Conservation (phyloP, 2,797 vertebrate genomes). For the Chiroxiphia lanceolata region DNA sequence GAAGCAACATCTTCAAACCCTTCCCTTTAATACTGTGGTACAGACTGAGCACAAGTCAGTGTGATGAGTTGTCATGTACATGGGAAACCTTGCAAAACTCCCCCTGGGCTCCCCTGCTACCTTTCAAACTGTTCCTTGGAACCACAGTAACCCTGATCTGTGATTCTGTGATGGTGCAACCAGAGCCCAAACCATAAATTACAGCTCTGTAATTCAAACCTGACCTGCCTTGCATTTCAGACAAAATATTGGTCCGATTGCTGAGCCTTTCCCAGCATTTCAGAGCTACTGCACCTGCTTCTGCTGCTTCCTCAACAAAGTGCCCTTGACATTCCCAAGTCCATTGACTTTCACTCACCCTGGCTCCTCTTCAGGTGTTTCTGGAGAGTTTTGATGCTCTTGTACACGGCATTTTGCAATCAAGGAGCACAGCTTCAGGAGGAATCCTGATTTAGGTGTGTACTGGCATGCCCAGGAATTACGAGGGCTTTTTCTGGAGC, state of each 20-base stretch:
- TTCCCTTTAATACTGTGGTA: not conserved
- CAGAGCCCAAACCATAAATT: not conserved
- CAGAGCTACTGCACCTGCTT: not conserved
- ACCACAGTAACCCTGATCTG: too few species aligned
- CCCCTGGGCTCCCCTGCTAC: not conserved
- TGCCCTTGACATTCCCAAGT: not conserved
- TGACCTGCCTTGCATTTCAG: not conserved
- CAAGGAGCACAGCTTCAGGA: not conserved
- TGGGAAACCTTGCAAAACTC: not conserved
- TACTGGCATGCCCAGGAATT: not conserved
- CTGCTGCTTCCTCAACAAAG: not conserved
- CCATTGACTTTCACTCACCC: not conserved
- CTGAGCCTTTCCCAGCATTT: not conserved
- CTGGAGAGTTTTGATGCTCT: not conserved
- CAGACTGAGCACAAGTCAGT: not conserved
- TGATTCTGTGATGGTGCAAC: not conserved
- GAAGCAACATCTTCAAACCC: not conserved
- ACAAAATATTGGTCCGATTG: not conserved
- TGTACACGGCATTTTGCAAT: not conserved
- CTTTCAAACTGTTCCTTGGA: too few species aligned
- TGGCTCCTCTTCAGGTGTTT: not conserved
- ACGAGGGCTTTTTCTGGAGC: constrained; percentile 16
- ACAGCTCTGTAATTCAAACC: not conserved
- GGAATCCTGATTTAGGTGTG: not conserved
- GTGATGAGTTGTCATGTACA: not conserved